Evolutionary conservation across 2,797 vertebrate genomes (phyloP), one percentile per base, ranked within the genome.

Genomic region (Semaprochilodus insignis): DNA sequence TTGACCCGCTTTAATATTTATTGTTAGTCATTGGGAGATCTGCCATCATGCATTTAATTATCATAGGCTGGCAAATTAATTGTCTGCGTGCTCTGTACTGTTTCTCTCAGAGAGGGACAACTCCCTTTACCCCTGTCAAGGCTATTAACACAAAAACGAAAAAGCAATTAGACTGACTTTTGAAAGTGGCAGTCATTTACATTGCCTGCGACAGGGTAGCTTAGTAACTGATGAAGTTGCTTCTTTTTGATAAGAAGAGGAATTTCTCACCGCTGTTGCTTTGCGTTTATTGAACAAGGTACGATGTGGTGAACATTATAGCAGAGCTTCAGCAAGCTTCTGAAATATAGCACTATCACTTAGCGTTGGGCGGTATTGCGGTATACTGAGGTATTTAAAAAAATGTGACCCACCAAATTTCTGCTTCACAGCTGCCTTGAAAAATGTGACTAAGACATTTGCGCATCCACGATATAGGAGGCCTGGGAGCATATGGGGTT

Each of bases 131-230:
- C 79, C 74, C 85, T 84, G 77, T 84, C 81, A 78, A 84, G 83
- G 85, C 91, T 90, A 91, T 93, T 93, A 91, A 90, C 90, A 91
- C 86, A 85, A 90, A 90, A 91, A 91, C 89, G 81, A 90, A 91
- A 92, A 92, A 90, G 90, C 90, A 92, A 91, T 93, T 92, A 90
- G 83, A 92, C 90, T 89, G 91, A 92, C 91, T 93, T 92, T 91
- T 87, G 86, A 85, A 92, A 92, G 92, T 89, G 88, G 89, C 87
- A 92, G 91, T 90, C 89, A 92, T 91, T 95, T 94, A 94, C 74
- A 73, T 17, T 54, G 82, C 77, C 63, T 82, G 85, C 78, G 78
- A 77, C 84, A 27, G 67, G 65, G 67, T 21, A 71, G 75, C 72
- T 21, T 27, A 44, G 78, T 77, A 44, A 74, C 63, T 51, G 60